Evolutionary conservation across 2,797 vertebrate genomes (phyloP).

Genomic region (Argentina silus): DNA sequence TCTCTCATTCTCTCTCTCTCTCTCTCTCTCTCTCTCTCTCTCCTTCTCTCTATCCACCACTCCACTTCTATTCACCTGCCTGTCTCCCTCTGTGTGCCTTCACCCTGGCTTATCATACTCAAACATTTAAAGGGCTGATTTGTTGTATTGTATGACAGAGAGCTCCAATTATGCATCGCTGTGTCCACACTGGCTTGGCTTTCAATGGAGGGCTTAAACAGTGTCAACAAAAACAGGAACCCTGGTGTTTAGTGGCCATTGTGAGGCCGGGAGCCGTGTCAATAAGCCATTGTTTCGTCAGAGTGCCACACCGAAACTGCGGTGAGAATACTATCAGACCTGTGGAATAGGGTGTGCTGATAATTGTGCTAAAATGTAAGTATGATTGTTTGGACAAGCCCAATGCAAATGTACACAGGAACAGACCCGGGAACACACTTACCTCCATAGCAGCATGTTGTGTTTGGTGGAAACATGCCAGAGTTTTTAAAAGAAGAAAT

Average conservation of each 20-base stretch:
- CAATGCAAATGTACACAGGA: slow-evolving; percentile 63
- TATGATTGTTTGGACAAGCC: slow-evolving; percentile 79
- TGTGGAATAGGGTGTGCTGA: slow-evolving; percentile 77
- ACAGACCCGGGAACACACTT: slow-evolving; percentile 40
- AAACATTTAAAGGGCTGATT: slow-evolving; percentile 89
- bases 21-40: neutral
- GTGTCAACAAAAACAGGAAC: slow-evolving; percentile 88
- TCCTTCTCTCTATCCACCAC: neutral
- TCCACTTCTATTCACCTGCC: slow-evolving; percentile 63
- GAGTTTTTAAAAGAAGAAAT: neutral
- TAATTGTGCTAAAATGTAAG: slow-evolving; percentile 79
- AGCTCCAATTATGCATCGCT: slow-evolving; percentile 77
- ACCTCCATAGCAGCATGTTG: slow-evolving; percentile 18
- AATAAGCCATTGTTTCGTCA: slow-evolving; percentile 86
- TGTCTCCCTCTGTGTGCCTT: slow-evolving; percentile 73
- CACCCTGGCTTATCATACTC: slow-evolving; percentile 86
- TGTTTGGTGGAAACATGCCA: slow-evolving; percentile 21
- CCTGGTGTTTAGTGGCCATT: slow-evolving; percentile 83
- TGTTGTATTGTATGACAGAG: slow-evolving; percentile 78
- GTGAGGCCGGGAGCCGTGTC: slow-evolving; percentile 81
- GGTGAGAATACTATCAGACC: slow-evolving; percentile 89
- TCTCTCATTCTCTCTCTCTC: slow-evolving; percentile 49
- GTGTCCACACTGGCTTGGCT: slow-evolving; percentile 81
- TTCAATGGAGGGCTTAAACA: slow-evolving; percentile 82
- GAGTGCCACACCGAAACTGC: slow-evolving; percentile 86